These are phyloP conservation scores for Lytechinus pictus DNA, from an alignment of 35 echinoderm and acorn worm species.

Conservation along the genomic window DNA sequence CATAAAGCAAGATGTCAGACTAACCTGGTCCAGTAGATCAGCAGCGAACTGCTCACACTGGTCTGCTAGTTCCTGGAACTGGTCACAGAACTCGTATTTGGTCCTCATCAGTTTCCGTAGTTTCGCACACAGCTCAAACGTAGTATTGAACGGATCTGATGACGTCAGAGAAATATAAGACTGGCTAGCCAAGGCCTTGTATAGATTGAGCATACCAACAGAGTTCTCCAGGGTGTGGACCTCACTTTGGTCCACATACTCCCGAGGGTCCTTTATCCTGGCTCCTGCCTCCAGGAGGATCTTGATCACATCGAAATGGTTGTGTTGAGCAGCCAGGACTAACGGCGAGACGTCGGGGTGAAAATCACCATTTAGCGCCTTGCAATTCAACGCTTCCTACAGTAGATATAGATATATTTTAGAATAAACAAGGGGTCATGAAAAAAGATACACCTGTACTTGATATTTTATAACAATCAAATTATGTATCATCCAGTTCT, in stretches of 20 bases:
- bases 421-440: neutral
- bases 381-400: conserved; percentile 92
- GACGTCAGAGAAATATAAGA: conserved; percentile 94
- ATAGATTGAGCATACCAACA: conserved; percentile 93
- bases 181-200: conserved; percentile 85
- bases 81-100: conserved; percentile 96
- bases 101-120: conserved; percentile 79
- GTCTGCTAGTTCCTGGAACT: conserved; percentile 86
- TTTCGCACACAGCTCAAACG: conserved; percentile 93
- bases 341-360: conserved; percentile 95
- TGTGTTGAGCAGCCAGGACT: conserved; percentile 94
- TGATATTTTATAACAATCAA: too few relatives aligned
- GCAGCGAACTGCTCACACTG: conserved; percentile 96
- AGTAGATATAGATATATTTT: neutral
- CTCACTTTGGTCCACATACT: conserved; percentile 68
- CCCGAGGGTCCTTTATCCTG: conserved; percentile 82
- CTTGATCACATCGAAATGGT: conserved; percentile 92
- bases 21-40: conserved; percentile 83
- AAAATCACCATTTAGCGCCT: conserved; percentile 89
- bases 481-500: too few relatives aligned
- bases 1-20: neutral
- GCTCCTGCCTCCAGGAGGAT: conserved; percentile 89
- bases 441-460: too few relatives aligned
- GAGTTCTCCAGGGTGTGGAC: conserved; percentile 91
- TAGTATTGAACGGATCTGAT: conserved; percentile 92